Conservation (phyloP, 2,113 vertebrate genomes). For the Dasyprocta punctata region DNA sequence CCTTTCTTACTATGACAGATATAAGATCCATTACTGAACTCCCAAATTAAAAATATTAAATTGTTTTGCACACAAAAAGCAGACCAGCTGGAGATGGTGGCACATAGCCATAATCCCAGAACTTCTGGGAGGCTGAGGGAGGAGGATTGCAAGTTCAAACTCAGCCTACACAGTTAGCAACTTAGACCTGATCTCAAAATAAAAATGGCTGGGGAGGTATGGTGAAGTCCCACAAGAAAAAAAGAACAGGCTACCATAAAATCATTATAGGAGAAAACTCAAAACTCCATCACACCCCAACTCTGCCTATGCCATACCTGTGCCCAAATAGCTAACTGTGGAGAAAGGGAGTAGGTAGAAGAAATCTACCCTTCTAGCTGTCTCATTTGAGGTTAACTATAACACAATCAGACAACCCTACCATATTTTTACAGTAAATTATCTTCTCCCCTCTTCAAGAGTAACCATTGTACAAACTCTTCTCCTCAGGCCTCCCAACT, state of each 20-base stretch:
- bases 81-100: background rate
- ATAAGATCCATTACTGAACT: background rate
- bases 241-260: background rate
- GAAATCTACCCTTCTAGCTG: background rate
- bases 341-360: background rate
- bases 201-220: background rate
- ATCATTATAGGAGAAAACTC: background rate
- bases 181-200: background rate
- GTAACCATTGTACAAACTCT: background rate
- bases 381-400: background rate
- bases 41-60: background rate
- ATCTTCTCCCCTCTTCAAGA: background rate
- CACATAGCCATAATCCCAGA: background rate
- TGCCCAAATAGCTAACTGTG: background rate
- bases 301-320: background rate
- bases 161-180: background rate
- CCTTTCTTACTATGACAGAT: background rate
- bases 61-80: background rate
- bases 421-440: background rate
- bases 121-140: background rate
- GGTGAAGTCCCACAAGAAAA: background rate
- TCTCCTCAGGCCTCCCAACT: background rate
- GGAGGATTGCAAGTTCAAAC: background rate
- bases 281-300: background rate
- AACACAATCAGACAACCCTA: no score